Percentiles rank a stretch among this genome's conserved stretches.
phyloP scores from a whole-genome alignment of 1,140 invertebrate genomes.

The Eurosta solidaginis region DNA sequence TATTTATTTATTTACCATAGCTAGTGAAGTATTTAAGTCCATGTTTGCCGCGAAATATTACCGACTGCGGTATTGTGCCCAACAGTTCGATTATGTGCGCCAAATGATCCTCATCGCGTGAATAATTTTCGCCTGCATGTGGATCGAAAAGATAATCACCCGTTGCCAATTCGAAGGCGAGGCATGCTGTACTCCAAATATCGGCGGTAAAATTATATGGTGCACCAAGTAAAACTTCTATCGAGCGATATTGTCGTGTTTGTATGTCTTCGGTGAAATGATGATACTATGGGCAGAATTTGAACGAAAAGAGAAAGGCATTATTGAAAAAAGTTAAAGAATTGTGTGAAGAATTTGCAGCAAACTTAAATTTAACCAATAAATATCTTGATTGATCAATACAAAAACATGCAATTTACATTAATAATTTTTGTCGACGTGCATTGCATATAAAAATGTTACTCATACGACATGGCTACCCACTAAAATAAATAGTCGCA shows the following conservation, averaged over 20 bases:
- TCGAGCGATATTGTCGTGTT: slow-evolving; percentile 94
- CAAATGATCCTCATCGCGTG: slow-evolving; percentile 96
- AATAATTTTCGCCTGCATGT: slow-evolving; percentile 83
- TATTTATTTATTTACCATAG: slow-evolving; percentile 45
- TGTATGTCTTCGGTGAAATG: slow-evolving; percentile 82
- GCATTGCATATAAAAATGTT: too few species aligned
- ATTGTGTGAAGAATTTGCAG: too few species aligned
- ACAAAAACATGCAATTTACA: too few species aligned
- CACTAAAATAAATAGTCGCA: too few species aligned
- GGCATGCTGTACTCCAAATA: slow-evolving; percentile 98
- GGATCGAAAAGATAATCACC: slow-evolving; percentile 99
- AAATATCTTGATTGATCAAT: too few species aligned
- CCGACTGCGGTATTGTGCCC: slow-evolving; percentile 82
- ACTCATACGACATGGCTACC: too few species aligned
- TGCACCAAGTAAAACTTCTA: slow-evolving; percentile 90
- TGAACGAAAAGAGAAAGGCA: too few species aligned
- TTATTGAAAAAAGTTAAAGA: too few species aligned
- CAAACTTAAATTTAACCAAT: too few species aligned
- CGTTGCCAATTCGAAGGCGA: slow-evolving; percentile 98
- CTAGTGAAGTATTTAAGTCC: slow-evolving; percentile 58
- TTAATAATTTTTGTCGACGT: too few species aligned
- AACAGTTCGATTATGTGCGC: slow-evolving; percentile 98
- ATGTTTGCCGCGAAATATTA: slow-evolving; percentile 57
- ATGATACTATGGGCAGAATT: slow-evolving; percentile 54
- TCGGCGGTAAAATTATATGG: slow-evolving; percentile 94